Base-by-base conservation (phyloP, 2,113 vertebrate genomes). In the Neomonachus schauinslandi region DNA sequence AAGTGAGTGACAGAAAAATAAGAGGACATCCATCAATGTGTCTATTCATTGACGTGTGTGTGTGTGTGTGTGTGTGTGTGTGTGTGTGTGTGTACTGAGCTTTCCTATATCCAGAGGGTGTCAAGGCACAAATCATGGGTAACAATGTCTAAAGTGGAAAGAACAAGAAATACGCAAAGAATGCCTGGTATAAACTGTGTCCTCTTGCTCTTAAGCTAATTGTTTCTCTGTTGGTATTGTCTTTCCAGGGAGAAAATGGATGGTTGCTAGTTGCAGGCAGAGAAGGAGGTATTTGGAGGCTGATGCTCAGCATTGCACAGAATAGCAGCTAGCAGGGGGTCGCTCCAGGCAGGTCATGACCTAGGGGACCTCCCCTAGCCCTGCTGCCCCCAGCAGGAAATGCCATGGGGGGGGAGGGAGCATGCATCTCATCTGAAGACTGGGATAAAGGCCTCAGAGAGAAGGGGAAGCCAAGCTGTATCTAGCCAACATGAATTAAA, bases 1-100 rank as follows among this genome's bases (percentile, higher is more conserved):
- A 98, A 97, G 79, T 90, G 95, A 98, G 94, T 97, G 97, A 94
- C 96, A 98, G 89, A 86, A 97, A 97, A 97, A 98, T 91, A 98
- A 91, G 81, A 92, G 96, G 95, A 69, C 91, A 93, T 98, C 95
- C 77, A 97, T 98, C 97, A 97, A 97, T 94, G 49, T 95, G 93
- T 97, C 97, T 93, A 1, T 95, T 97, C 59, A 67, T 91, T 95
- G 76, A 89, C 33, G n/a, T 89, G 85, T 8, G 61, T 13, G 61
- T 63, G 65, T 69, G 65, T n/a, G 33, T 19, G 65, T 33, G 65
- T 9, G 65, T 19, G 33, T 69, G 7, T n/a, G 16, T 9, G 28
- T 65, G 59, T 61, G 59, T 61, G 59, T 61, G 24, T 61, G 16
- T 55, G 16, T 16, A 26, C 63, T 49, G 93, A 89, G 87, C 8